Conservation (phyloP, 2,113 vertebrate species). For the Dromiciops gliroides region DNA sequence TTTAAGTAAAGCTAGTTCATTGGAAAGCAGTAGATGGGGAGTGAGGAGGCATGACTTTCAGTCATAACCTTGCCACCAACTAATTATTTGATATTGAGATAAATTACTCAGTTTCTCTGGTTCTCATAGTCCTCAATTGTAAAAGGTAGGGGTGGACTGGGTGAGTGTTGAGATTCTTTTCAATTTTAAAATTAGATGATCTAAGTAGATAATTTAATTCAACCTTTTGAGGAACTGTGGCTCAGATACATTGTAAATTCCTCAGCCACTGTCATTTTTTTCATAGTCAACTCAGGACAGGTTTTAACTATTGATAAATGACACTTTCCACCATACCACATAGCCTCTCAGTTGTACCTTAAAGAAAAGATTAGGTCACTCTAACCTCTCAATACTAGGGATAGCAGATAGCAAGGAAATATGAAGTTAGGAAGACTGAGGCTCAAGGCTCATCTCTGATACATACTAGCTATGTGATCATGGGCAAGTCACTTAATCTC, state of each 20-base stretch:
- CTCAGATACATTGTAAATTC: background rate
- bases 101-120: background rate
- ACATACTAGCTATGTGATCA: background rate
- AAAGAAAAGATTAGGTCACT: background rate
- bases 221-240: background rate
- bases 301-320: background rate
- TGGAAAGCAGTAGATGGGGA: background rate
- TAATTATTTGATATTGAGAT: background rate
- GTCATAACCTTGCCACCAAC: background rate
- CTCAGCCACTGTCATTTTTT: background rate
- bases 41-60: background rate
- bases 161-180: background rate
- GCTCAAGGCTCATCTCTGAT: background rate
- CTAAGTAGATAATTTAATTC: background rate
- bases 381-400: background rate
- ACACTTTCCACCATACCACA: background rate
- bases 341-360: background rate
- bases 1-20: background rate
- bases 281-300: background rate
- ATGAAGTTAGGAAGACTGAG: background rate
- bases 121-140: background rate
- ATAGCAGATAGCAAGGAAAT: background rate
- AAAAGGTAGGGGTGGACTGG: background rate
- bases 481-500: background rate
- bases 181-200: background rate